Percentiles rank a stretch among this genome's conserved stretches.
Evolutionary conservation across 2,797 vertebrate species (phyloP).

Genomic region (Heterohyrax brucei): DNA sequence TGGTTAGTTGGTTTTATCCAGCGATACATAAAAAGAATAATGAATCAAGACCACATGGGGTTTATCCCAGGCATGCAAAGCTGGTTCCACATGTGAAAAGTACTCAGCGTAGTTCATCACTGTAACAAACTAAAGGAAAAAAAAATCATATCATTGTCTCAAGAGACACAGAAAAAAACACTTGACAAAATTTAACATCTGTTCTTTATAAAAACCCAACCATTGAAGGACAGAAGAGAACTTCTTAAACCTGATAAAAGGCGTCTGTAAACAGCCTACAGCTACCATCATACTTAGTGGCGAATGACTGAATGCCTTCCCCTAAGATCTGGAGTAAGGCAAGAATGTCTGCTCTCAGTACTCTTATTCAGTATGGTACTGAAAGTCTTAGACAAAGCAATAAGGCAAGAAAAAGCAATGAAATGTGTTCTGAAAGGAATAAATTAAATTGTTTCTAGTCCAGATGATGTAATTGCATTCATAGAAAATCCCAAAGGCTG

Average conservation of each 20-base stretch:
- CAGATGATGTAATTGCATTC: neutral
- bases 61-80: constrained; percentile 23
- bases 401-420: constrained; percentile 63
- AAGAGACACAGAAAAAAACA: no score
- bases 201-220: constrained; percentile 35
- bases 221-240: constrained; percentile 19
- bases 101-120: neutral
- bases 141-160: neutral
- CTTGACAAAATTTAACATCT: constrained; percentile 32
- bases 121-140: constrained; percentile 52
- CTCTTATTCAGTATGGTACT: no score
- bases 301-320: neutral
- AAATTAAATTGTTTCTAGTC: neutral
- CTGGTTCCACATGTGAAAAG: constrained; percentile 45
- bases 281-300: neutral
- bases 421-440: neutral
- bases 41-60: neutral
- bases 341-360: no score
- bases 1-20: neutral
- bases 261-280: neutral
- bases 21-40: neutral
- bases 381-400: neutral
- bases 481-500: constrained; percentile 3
- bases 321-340: neutral
- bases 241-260: neutral